Conservation (phyloP, 2,113 vertebrate genomes). For the Promerops cafer region DNA sequence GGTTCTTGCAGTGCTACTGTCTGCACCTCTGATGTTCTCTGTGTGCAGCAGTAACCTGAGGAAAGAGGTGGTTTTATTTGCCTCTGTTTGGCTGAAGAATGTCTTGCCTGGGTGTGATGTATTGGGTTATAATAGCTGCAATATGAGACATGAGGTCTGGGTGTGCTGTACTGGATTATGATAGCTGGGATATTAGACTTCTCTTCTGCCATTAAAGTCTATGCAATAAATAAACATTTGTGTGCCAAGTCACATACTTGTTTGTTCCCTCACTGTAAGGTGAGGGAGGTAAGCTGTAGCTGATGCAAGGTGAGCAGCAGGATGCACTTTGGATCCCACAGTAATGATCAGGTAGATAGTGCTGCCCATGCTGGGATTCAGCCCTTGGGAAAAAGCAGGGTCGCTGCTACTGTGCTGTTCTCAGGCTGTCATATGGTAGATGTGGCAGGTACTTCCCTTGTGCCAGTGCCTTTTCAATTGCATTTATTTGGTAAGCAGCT, state of each 20-base stretch:
- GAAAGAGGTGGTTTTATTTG: background rate
- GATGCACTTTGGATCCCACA: background rate
- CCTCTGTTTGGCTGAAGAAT: background rate
- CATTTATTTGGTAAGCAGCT: background rate
- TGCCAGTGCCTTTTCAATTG: background rate
- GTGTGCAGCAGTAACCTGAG: background rate
- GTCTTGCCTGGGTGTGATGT: background rate
- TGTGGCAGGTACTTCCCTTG: background rate
- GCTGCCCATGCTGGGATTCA: background rate
- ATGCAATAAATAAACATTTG: background rate
- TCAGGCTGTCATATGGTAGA: background rate
- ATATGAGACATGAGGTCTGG: background rate
- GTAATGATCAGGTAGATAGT: background rate
- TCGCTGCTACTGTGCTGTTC: background rate
- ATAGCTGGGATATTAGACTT: background rate
- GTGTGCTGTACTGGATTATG: background rate
- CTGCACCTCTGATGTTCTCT: background rate
- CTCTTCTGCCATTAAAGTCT: background rate
- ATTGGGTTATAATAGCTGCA: background rate
- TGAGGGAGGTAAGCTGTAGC: background rate
- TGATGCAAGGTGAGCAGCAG: background rate
- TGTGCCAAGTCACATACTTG: background rate
- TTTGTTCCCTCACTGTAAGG: background rate
- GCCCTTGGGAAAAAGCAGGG: background rate
- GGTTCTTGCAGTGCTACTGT: background rate